A percentile compares a stretch with the other conserved stretches of the same genome.
phyloP scores from a whole-genome alignment of 2,797 vertebrate genomes.

The Stomatorhinus walkeri region DNA sequence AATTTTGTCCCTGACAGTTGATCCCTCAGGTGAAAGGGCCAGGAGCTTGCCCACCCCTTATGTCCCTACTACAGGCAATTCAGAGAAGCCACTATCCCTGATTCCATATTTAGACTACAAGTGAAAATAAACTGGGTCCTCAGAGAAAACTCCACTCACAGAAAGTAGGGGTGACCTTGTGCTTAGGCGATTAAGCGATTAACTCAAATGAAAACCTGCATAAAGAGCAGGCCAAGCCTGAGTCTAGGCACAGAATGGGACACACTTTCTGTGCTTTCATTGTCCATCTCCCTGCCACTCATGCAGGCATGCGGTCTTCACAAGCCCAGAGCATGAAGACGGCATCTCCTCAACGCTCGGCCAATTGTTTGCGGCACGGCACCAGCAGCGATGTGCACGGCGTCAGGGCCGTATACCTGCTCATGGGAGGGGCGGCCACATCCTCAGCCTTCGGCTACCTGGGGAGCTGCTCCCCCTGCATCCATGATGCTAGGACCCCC shows the following conservation, averaged over 20 bases:
- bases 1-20: no score
- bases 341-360: constrained; percentile 50
- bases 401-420: constrained; percentile 64
- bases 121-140: neutral
- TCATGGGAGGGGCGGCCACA: constrained; percentile 70
- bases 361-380: constrained; percentile 70
- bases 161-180: neutral
- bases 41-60: neutral
- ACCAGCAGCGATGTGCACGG: constrained; percentile 63
- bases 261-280: neutral
- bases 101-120: neutral
- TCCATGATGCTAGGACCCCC: constrained; percentile 30
- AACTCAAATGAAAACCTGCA: neutral
- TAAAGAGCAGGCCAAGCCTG: neutral
- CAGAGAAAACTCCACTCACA: neutral
- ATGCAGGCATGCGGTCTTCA: neutral
- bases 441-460: constrained; percentile 70
- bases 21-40: neutral
- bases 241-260: neutral
- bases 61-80: neutral
- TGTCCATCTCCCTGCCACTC: constrained; percentile 24
- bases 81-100: neutral
- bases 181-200: neutral
- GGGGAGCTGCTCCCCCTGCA: constrained; percentile 55
- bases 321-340: constrained; percentile 34